phyloP scores from a whole-genome alignment of 2,113 vertebrate genomes.

The Brienomyrus brachyistius region DNA sequence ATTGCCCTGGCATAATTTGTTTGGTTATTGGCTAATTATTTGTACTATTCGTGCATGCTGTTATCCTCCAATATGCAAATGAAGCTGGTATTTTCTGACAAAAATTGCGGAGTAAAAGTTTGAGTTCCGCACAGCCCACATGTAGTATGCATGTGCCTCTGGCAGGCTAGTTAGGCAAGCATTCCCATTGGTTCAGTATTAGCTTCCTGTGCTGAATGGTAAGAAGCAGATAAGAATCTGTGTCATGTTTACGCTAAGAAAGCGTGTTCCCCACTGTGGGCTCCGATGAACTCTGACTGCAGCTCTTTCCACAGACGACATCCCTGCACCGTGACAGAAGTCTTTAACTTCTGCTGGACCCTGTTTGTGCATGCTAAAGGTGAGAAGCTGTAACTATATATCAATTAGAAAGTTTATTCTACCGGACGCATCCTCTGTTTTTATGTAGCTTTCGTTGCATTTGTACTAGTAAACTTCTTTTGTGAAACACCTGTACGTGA shows the following conservation, averaged over 20 bases:
- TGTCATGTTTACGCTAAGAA: neutral
- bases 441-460: neutral
- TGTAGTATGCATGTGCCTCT: neutral
- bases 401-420: neutral
- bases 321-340: conserved; percentile 80
- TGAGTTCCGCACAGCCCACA: neutral
- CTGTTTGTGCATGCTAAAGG: conserved; percentile 92
- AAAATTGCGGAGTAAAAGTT: neutral
- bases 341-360: conserved; percentile 94
- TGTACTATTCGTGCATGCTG: neutral
- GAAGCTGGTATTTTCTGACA: neutral
- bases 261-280: neutral
- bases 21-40: neutral
- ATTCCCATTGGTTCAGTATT: neutral
- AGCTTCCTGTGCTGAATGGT: neutral
- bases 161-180: neutral
- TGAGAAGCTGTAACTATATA: conserved; percentile 43
- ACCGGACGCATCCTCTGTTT: neutral
- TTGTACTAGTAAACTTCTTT: neutral
- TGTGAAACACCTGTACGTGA: neutral
- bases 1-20: neutral
- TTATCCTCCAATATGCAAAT: neutral
- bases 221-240: neutral
- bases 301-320: conserved; percentile 67
- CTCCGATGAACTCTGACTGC: neutral